These are phyloP conservation scores for Tragelaphus buxtoni DNA, from an alignment of 2,113 vertebrate species.

Conservation along the genomic window DNA sequence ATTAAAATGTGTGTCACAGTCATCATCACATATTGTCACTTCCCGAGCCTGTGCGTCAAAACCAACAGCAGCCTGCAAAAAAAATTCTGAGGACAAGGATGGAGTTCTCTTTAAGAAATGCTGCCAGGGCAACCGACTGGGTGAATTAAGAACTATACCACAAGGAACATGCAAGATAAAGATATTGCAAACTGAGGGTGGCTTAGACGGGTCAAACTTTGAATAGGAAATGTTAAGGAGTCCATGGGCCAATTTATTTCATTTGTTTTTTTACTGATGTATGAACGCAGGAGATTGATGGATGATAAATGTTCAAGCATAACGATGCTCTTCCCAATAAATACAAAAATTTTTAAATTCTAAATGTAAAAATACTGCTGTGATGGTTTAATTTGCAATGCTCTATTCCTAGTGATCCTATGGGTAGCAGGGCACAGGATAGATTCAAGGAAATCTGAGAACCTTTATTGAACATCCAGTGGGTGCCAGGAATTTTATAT, in stretches of 20 bases:
- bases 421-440: not conserved
- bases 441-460: not conserved
- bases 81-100: not conserved
- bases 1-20: not conserved
- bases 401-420: not conserved
- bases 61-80: not conserved
- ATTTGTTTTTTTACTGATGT: not conserved
- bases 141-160: not conserved
- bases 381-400: not conserved
- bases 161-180: fast-evolving
- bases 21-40: fast-evolving
- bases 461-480: not conserved
- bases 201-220: not conserved
- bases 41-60: not conserved
- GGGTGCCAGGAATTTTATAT: not conserved
- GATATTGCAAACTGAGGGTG: fast-evolving
- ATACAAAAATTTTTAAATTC: not conserved
- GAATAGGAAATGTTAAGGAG: not conserved
- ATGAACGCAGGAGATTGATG: not conserved
- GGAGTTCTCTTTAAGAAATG: not conserved
- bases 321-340: not conserved
- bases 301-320: not conserved
- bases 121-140: not conserved
- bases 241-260: not conserved
- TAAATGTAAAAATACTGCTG: not conserved